Base-by-base conservation (phyloP, 2,888 invertebrate genomes). In the Agriopis aurantiaria region DNA sequence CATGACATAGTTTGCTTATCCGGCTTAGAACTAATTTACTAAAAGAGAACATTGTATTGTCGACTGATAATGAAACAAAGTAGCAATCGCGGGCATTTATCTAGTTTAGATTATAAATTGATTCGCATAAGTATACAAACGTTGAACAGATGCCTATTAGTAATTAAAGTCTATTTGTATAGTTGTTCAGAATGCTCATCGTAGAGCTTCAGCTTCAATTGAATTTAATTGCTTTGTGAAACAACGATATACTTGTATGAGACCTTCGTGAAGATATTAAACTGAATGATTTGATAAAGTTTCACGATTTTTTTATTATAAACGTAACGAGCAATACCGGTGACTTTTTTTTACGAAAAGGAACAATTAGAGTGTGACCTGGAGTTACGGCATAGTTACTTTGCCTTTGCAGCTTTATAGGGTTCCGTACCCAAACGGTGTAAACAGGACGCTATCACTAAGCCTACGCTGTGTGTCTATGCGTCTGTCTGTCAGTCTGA, bases 191-290 rank as follows among this genome's bases (percentile, higher is more conserved):
- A n/a, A 59, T 48, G n/a, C 17, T 41, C 41, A 45, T 45, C 5
- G n/a, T 57, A 7, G 48, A 59, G 40, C 17, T 61, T 52, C 41
- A 59, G 40, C 11, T 61, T 52, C 41, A 61, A 61, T 61, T 61
- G 52, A 11, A 3, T 51, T 52, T 14, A 52, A 61, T 61, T 61
- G 52, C 7, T 61, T 61, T 52, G 52, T 59, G 33, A 11, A 58
- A 17, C 57, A 45, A 17, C 45, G 4, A 17, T 43, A 8, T n/a
- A 12, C 0, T 49, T 49, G 0, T 12, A 41, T 43, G 4, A 14
- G 43, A 56, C 56, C 9, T 43, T 9, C 8, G n/a, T 56, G 12
- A 52, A 9, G n/a, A 48, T 12, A 14, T 51, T 51, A 14, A 17
- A 51, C 51, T 49, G n/a, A n/a, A n/a, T n/a, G 14, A 46, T 46